Base-by-base conservation (phyloP, 37 sponge, comb jelly and placozoan genomes). In the Haliclona indistincta region DNA sequence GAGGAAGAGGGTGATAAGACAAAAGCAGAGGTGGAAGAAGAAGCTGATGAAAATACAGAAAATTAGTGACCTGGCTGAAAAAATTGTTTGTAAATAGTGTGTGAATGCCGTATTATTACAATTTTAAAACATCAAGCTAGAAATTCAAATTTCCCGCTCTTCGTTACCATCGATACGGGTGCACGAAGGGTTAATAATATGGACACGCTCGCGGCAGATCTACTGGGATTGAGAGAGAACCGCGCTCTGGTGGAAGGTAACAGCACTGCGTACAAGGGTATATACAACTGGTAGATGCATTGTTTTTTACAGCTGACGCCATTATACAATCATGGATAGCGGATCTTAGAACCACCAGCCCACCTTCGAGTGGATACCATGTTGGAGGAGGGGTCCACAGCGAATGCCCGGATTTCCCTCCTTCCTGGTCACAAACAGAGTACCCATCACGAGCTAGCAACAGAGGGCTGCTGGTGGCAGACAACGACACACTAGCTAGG, bases 321-420 rank as follows among this genome's bases (percentile, higher is more conserved):
- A 35, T 82, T 10, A 82, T 82, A 43, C 75, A 67, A 25, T 28
- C 32, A 6, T 82, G 83, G 83, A 15, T 82, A 26, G 40, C 20
- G 13, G 67, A 26, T 28, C 75, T 75, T 34, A 49, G 68, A 28
- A 15, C 25, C 35, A 68, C 4, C 41, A 41, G 25, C 29, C 40
- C 39, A 34, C 47, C 69, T 43, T 13, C 43, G 23, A 1, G 3
- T n/a, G 22, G 5, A 36, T 3, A 41, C 23, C 38, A 13, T 23
- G 13, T 23, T 3, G 35, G 54, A 35, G 4, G 34, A 36, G 34
- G 8, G 38, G 35, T 29, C 15, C 6, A 52, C 25, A n/a, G 17
- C 3, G 37, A 54, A 30, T 2, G 0, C 22, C 37, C 34, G n/a
- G 1, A 15, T 28, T 20, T 47, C 10, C 22, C 56, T 28, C 3